Evolutionary conservation across 1,140 invertebrate species (phyloP).

Genomic region (Arctopsyche grandis): DNA sequence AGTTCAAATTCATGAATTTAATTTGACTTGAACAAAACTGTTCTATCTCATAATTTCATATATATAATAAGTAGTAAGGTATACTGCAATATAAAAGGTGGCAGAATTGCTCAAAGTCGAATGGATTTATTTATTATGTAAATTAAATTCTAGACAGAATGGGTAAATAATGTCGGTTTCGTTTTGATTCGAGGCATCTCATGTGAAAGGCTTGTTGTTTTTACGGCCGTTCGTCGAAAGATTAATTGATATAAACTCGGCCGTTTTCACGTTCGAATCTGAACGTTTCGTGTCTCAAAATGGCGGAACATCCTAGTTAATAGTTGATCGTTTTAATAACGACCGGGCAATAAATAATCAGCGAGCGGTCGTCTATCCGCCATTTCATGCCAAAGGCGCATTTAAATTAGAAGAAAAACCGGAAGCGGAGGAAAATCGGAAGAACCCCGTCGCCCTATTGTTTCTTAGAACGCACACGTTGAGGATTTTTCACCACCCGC

Average conservation of each 20-base stretch:
- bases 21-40: too few relatives aligned
- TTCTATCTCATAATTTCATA: too few relatives aligned
- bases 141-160: too few relatives aligned
- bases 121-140: too few relatives aligned
- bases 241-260: not conserved
- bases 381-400: constrained; percentile 43
- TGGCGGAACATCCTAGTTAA: not conserved
- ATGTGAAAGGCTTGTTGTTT: not conserved
- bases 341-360: constrained; percentile 17
- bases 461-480: constrained; percentile 40
- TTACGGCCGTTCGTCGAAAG: not conserved
- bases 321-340: not conserved
- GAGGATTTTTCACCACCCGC: constrained; percentile 20
- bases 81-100: too few relatives aligned
- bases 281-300: not conserved
- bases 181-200: not conserved
- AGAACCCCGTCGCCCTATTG: constrained; percentile 32
- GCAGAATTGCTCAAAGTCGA: too few relatives aligned
- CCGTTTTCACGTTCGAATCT: too few relatives aligned
- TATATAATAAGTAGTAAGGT: too few relatives aligned
- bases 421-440: constrained; percentile 32
- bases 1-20: too few relatives aligned
- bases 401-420: constrained; percentile 27
- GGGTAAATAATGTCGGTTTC: too few relatives aligned
- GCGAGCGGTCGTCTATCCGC: not conserved